Evolutionary conservation across 2,888 invertebrate genomes (phyloP), one percentile per base, ranked within the genome.

Genomic region (Rotaria macrura): DNA sequence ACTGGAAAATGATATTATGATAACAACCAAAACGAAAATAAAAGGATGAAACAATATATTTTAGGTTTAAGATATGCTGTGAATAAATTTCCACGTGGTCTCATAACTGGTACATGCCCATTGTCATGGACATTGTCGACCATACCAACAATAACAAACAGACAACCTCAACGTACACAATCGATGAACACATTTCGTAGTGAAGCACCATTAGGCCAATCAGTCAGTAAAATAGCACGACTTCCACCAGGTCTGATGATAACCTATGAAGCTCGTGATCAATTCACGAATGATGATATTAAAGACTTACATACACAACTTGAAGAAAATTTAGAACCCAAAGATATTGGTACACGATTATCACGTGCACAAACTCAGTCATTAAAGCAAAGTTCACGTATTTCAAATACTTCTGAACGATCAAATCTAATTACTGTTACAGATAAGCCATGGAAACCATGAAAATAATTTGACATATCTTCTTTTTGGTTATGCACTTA

Each of bases 51-150:
- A 12, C 47, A 4, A 12, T 49, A 4, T 65, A 17, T 85, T 88
- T 1, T 87, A 90, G 90, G 91, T 43, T 87, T 91, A 88, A 90
- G 89, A 87, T 89, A 91, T 74, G 90, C 90, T 0, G 88, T 88
- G 87, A 89, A 89, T 86, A 83, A 88, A 79, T 91, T 90, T 87
- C 91, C 91, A 6, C 89, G 89, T 12, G 90, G 90, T 38, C 88
- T 91, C 20, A 87, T 90, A 29, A 89, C 90, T 12, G 91, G 91
- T 3, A 89, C 88, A 6, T 87, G 89, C 2, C 90, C 90, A 23
- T 43, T 79, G 20, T 57, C 74, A 79, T 84, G 84, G 52, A 47
- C 84, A 79, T 43, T 23, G n/a, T 43, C 85, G 14, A 9, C 14
- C 9, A 1, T 20, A 23, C 52, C 14, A 55, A 55, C 74, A 34